These are phyloP conservation scores for Aldabrachelys gigantea DNA, from an alignment of 2,113 vertebrate species.

Conservation along the genomic window DNA sequence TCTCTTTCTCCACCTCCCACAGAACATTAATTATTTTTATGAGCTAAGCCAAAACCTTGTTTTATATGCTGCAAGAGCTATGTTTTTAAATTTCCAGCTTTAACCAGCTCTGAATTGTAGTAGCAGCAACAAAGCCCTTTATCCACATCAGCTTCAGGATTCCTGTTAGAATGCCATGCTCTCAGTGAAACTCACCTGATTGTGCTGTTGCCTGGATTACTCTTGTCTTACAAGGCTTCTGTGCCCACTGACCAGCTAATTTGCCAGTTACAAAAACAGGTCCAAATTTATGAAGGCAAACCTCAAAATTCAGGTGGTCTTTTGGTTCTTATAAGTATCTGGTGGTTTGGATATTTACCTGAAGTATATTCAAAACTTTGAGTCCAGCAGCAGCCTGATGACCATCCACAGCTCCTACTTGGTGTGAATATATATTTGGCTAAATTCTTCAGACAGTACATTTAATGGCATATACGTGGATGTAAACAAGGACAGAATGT, in stretches of 20 bases:
- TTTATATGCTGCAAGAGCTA: constrained; percentile 63
- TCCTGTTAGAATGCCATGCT: constrained; percentile 29
- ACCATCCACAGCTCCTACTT: constrained; percentile 7
- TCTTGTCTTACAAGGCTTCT: constrained; percentile 31
- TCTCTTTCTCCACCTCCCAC: constrained; percentile 70
- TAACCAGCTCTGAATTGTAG: constrained; percentile 59
- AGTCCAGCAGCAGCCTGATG: constrained; percentile 49
- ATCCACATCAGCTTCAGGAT: constrained; percentile 51
- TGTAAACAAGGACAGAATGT: not conserved
- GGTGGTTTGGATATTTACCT: constrained; percentile 56
- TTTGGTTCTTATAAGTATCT: constrained; percentile 51
- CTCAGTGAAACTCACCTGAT: constrained; percentile 68
- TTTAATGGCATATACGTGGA: not conserved
- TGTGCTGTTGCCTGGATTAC: constrained; percentile 25
- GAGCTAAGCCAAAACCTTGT: constrained; percentile 59
- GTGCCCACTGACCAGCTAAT: constrained; percentile 45
- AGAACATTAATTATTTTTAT: constrained; percentile 70
- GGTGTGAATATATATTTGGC: fast-evolving
- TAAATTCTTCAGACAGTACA: not conserved
- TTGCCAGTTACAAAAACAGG: not conserved
- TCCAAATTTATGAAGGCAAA: constrained; percentile 50
- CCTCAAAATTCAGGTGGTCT: constrained; percentile 39
- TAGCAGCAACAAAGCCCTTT: constrained; percentile 15
- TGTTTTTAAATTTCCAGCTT: constrained; percentile 44
- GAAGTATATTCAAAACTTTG: constrained; percentile 49